Evolutionary conservation across 1,140 invertebrate species (phyloP).

Genomic region (Formica exsecta): DNA sequence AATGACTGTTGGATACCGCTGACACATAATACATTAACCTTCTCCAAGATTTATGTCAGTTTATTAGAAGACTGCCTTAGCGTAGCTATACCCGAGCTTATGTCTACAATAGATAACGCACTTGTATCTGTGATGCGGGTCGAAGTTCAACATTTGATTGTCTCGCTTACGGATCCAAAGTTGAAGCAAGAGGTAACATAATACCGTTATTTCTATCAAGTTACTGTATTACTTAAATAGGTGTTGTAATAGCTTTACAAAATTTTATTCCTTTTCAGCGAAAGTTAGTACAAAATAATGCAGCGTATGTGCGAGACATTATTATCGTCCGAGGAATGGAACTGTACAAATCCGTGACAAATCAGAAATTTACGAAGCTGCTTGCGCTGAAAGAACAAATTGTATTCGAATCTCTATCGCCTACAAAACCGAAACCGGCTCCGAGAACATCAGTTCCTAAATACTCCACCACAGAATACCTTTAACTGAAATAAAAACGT

Average conservation of each 20-base stretch:
- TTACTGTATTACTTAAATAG: neutral
- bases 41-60: conserved; percentile 90
- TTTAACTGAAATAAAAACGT: conserved; percentile 70
- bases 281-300: conserved; percentile 82
- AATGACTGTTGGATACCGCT: conserved; percentile 90
- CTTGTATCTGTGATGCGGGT: conserved; percentile 89
- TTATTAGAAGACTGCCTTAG: conserved; percentile 91
- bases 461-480: conserved; percentile 82
- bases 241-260: neutral
- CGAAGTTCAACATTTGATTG: conserved; percentile 89
- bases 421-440: conserved; percentile 78
- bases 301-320: conserved; percentile 80
- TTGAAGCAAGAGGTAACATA: conserved; percentile 87
- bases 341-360: conserved; percentile 82
- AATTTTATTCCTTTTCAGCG: conserved; percentile 75
- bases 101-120: conserved; percentile 89
- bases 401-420: conserved; percentile 73
- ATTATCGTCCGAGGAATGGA: conserved; percentile 82
- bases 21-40: conserved; percentile 90
- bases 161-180: conserved; percentile 87
- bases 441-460: conserved; percentile 82
- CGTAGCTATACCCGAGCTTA: conserved; percentile 89
- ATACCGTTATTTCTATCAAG: neutral
- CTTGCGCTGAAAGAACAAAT: conserved; percentile 81
- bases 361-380: conserved; percentile 81